A percentile compares a stretch with the other conserved stretches of the same genome.
These are phyloP conservation scores for Pachydiplax longipennis DNA, from an alignment of 2,888 invertebrate species.

Conservation along the genomic window DNA sequence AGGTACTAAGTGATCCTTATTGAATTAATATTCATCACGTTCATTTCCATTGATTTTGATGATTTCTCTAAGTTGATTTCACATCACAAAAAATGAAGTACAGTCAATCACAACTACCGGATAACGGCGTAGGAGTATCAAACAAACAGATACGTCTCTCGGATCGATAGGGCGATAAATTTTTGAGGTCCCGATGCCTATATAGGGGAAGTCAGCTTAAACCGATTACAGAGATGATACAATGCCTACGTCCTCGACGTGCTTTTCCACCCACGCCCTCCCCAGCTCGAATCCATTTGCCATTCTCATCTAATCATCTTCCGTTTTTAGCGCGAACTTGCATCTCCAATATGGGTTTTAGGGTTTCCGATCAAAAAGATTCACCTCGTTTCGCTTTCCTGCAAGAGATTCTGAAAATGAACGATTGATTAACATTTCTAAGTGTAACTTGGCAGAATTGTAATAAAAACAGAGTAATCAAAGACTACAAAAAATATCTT, in stretches of 20 bases:
- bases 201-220: slow-evolving; percentile 2
- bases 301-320: slow-evolving; percentile 39
- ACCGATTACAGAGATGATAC: slow-evolving; percentile 38
- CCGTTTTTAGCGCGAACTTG: not conserved
- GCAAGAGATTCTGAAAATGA: too few species aligned
- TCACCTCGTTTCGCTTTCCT: too few species aligned
- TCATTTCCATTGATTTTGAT: not conserved
- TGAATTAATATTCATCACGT: not conserved
- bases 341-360: not conserved
- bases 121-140: not conserved
- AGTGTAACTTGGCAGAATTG: too few species aligned
- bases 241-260: slow-evolving; percentile 11
- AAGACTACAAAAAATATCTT: too few species aligned
- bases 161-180: slow-evolving; percentile 17
- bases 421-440: too few species aligned
- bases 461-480: too few species aligned
- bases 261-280: not conserved
- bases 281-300: not conserved
- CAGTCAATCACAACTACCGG: not conserved
- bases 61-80: not conserved
- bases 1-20: too few species aligned
- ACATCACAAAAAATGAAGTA: too few species aligned
- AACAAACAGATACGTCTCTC: not conserved
- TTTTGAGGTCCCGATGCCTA: slow-evolving; percentile 12
- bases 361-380: too few species aligned